Conservation (phyloP, 2,113 vertebrate species). For the Plectropomus leopardus region DNA sequence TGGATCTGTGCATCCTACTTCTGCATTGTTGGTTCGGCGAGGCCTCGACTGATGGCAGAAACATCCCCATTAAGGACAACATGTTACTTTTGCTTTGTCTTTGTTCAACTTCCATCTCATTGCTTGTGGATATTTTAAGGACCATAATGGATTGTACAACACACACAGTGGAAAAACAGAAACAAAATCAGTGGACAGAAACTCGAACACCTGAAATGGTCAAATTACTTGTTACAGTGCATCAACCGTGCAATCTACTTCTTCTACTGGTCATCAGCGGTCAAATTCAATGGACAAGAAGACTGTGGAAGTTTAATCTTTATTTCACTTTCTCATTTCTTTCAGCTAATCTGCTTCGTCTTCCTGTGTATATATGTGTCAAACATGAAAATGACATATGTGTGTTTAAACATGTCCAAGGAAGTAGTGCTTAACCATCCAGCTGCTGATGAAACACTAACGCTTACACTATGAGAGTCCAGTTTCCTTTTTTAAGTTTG, state of each 20-base stretch:
- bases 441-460: constrained; percentile 50
- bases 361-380: constrained; percentile 57
- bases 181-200: no score
- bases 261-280: constrained; percentile 6
- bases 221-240: not conserved
- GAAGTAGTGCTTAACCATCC: constrained; percentile 42
- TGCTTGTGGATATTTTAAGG: constrained; percentile 52
- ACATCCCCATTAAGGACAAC: constrained; percentile 68
- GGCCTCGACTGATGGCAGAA: constrained; percentile 57
- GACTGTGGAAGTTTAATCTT: constrained; percentile 37
- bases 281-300: constrained; percentile 5
- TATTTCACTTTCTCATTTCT: constrained; percentile 32
- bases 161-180: constrained; percentile 3
- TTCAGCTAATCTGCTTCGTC: constrained; percentile 58
- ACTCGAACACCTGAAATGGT: constrained; percentile 8
- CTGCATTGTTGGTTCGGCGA: constrained; percentile 75
- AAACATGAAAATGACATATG: constrained; percentile 32
- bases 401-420: constrained; percentile 43
- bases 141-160: constrained; percentile 11
- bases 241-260: constrained; percentile 9
- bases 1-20: constrained; percentile 94
- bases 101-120: constrained; percentile 47
- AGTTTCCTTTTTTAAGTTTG: constrained; percentile 27
- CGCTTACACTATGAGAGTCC: constrained; percentile 35
- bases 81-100: constrained; percentile 46